Evolutionary conservation across 2,797 vertebrate genomes (phyloP).

Genomic region (Molossus molossus): DNA sequence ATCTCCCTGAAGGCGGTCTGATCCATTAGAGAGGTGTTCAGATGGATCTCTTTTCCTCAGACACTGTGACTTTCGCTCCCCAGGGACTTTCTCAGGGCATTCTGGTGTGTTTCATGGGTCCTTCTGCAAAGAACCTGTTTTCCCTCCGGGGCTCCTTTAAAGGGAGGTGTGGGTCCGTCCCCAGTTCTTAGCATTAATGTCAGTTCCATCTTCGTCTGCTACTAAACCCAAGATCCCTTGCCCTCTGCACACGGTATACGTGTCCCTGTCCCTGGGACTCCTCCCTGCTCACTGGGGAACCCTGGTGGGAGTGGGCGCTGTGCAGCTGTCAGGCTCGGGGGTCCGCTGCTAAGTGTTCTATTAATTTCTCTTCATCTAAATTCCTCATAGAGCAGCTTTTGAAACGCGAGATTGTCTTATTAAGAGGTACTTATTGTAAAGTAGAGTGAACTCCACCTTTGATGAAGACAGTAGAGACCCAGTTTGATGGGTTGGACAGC

Average conservation of each 20-base stretch:
- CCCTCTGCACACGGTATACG: background rate
- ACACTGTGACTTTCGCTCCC: background rate
- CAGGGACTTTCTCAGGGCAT: background rate
- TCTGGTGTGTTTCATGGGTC: background rate
- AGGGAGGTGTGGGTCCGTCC: background rate
- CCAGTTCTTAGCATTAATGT: background rate
- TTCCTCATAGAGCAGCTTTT: constrained; percentile 78
- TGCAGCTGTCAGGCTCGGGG: constrained; percentile 76
- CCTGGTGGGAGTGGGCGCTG: constrained; percentile 69
- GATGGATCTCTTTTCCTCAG: background rate
- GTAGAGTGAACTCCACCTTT: constrained; percentile 70
- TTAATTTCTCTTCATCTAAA: constrained; percentile 84
- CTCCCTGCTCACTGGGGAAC: background rate
- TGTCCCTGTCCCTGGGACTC: background rate
- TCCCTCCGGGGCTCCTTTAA: background rate
- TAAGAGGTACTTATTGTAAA: constrained; percentile 84
- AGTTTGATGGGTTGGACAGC: constrained; percentile 80
- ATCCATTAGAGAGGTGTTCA: background rate
- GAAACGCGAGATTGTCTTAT: constrained; percentile 82
- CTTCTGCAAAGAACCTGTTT: background rate
- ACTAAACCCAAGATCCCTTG: background rate
- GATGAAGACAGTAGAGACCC: constrained; percentile 84
- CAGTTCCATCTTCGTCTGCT: background rate
- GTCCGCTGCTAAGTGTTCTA: constrained; percentile 77
- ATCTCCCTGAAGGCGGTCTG: background rate